Evolutionary conservation across 2,888 invertebrate genomes (phyloP), one percentile per base, ranked within the genome.

Genomic region (Eupithecia exiguata): DNA sequence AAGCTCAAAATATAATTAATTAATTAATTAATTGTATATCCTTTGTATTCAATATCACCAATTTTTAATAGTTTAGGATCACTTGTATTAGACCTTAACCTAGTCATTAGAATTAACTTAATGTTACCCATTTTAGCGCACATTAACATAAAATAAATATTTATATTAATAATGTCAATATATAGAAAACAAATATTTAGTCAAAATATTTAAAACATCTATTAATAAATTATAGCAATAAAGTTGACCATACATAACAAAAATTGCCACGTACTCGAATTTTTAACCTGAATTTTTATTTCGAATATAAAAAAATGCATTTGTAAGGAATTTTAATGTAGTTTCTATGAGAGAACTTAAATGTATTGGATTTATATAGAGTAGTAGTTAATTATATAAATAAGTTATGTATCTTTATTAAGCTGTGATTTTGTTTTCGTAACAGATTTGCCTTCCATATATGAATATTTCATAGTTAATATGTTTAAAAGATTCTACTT

Each of bases 191-290:
- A 6, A 46, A 46, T 46, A 18, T 46, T 75, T 75, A 70, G 53
- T 14, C 65, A 63, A 70, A 79, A 70, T 53, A 53, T 53, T 53
- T 21, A 21, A 53, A 53, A 58, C 58, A 74, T 66, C 61, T 49
- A 12, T 73, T 70, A 74, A 77, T 77, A 71, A 66, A 73, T 49
- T 69, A 74, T 83, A 85, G 86, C 81, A 83, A 84, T 87, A 87
- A 83, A 79, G 74, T 81, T 79, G 83, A 85, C 84, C 81, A 86
- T 78, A 84, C 77, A 81, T 78, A 87, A 88, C 87, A 84, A 84
- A 87, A 87, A 92, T 92, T 92, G 92, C 92, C 92, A 91, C 85
- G 83, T 87, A 88, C 84, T 91, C 90, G 91, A 92, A 90, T 91
- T 92, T 78, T 91, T 87, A 89, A 81, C 85, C 81, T 83, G 79